A percentile compares a stretch with the other conserved stretches of the same genome.
Conservation (phyloP, 2,113 vertebrate species). For the Eudorcas thomsonii region DNA sequence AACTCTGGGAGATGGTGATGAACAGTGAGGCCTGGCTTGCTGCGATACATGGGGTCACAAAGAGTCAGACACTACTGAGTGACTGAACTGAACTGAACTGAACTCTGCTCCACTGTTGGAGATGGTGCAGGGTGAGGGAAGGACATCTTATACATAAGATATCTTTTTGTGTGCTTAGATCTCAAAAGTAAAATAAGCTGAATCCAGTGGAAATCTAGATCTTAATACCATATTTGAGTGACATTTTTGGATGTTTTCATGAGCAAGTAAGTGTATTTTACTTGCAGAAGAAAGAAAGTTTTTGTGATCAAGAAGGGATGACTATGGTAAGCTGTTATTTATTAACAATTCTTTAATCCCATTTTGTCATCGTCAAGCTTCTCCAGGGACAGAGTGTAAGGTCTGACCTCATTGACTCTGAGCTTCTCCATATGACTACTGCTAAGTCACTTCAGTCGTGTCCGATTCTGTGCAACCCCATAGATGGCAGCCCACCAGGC, state of each 20-base stretch:
- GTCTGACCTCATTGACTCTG: not conserved
- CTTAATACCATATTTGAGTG: not conserved
- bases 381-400: not conserved
- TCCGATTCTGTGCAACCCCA: too few relatives aligned
- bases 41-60: rapidly evolving
- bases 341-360: not conserved
- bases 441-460: too few relatives aligned
- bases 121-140: rapidly evolving
- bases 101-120: not conserved
- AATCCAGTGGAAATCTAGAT: not conserved
- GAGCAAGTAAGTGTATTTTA: not conserved
- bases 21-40: too few relatives aligned
- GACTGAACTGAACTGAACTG: too few relatives aligned
- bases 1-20: too few relatives aligned
- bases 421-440: not conserved
- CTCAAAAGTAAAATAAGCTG: not conserved
- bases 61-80: too few relatives aligned
- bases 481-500: too few relatives aligned
- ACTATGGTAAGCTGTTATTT: not conserved
- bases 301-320: not conserved
- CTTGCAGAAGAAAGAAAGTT: not conserved
- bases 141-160: not conserved
- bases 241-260: not conserved
- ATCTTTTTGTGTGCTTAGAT: not conserved
- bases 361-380: not conserved